A percentile compares a stretch with the other conserved stretches of the same genome.
Evolutionary conservation across 2,113 vertebrate genomes (phyloP).

Genomic region (Acrocephalus arundinaceus): DNA sequence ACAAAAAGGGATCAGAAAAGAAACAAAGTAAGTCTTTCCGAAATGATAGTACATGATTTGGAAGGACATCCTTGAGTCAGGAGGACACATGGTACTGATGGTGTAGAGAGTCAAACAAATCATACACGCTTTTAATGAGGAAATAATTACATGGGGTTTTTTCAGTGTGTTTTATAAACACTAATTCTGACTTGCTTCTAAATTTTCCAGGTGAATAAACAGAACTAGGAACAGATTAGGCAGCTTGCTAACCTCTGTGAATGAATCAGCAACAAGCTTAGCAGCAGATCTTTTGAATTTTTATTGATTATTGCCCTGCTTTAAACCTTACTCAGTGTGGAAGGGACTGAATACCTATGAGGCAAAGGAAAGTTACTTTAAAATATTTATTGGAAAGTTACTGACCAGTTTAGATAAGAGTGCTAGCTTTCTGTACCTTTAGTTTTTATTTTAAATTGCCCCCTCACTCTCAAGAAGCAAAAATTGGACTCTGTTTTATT

Average conservation of each 20-base stretch:
- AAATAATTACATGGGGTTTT: neutral
- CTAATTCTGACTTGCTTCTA: neutral
- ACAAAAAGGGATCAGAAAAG: neutral
- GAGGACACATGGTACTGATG: neutral
- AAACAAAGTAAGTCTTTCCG: neutral
- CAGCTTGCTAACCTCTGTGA: neutral
- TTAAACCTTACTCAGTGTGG: neutral
- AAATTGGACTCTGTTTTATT: neutral
- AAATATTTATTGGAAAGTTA: neutral
- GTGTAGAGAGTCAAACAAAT: neutral
- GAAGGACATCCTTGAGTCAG: neutral
- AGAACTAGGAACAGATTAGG: neutral
- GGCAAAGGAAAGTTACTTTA: neutral
- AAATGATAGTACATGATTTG: neutral
- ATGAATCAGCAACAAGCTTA: neutral
- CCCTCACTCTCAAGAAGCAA: neutral
- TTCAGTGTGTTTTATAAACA: neutral
- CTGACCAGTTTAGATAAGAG: neutral
- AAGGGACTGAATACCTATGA: neutral
- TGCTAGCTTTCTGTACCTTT: neutral
- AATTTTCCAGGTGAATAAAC: conserved; percentile 30
- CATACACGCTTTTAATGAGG: neutral
- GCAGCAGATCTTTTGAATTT: neutral
- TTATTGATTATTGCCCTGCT: neutral
- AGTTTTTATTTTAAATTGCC: neutral